Percentiles rank a stretch among this genome's conserved stretches.
phyloP scores from a whole-genome alignment of 2,888 invertebrate genomes.

The Drosophila histrio region DNA sequence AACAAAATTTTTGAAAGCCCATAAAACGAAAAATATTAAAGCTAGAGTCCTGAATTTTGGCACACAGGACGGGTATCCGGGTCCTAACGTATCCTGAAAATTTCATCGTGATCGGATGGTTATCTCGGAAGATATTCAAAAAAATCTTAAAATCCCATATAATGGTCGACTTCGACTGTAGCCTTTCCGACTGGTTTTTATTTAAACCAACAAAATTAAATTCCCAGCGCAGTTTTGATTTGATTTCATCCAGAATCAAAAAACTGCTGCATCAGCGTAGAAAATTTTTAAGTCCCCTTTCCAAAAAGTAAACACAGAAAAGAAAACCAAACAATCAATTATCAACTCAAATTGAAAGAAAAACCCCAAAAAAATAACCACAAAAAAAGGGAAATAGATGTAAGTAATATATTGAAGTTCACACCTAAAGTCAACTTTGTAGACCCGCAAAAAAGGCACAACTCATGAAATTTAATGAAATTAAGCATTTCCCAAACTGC shows the following conservation, averaged over 20 bases:
- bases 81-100: no score
- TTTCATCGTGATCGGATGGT: no score
- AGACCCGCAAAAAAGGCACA: slow-evolving; percentile 37
- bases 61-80: no score
- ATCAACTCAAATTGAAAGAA: slow-evolving; percentile 28
- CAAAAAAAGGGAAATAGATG: neutral
- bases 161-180: no score
- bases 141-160: no score
- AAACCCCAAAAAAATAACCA: neutral
- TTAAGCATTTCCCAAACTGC: slow-evolving; percentile 50
- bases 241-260: slow-evolving; percentile 34
- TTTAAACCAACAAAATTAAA: slow-evolving; percentile 7
- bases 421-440: slow-evolving; percentile 26
- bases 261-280: slow-evolving; percentile 56
- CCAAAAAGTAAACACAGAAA: neutral
- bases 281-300: slow-evolving; percentile 12
- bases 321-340: slow-evolving; percentile 51
- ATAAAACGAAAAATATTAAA: no score
- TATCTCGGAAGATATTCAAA: no score
- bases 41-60: no score
- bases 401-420: slow-evolving; percentile 16
- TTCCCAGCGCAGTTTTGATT: slow-evolving; percentile 38
- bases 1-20: no score
- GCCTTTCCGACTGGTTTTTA: no score
- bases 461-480: slow-evolving; percentile 75